Conservation (phyloP, 2,888 invertebrate species). For the Conchocele bisecta region DNA sequence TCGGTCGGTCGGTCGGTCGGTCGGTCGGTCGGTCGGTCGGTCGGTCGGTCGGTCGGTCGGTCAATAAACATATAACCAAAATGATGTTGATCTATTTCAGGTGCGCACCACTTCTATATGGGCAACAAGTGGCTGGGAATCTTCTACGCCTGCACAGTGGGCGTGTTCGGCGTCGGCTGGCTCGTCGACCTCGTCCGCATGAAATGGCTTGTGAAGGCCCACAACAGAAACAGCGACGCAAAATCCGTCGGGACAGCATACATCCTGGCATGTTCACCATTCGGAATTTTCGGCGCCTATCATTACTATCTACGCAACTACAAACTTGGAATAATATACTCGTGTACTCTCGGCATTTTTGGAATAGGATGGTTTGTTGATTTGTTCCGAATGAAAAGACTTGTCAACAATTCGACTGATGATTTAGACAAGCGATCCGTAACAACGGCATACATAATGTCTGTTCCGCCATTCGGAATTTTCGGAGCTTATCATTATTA, state of each 20-base stretch:
- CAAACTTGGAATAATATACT: slow-evolving; percentile 51
- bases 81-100: slow-evolving; percentile 34
- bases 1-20: too few species aligned
- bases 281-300: slow-evolving; percentile 55
- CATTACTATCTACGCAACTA: slow-evolving; percentile 54
- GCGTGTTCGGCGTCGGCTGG: slow-evolving; percentile 63
- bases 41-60: too few species aligned
- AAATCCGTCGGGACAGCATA: slow-evolving; percentile 53
- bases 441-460: slow-evolving; percentile 51
- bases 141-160: slow-evolving; percentile 61
- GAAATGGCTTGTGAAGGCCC: slow-evolving; percentile 49
- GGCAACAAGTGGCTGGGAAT: slow-evolving; percentile 58
- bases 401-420: slow-evolving; percentile 38
- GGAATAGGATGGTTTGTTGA: slow-evolving; percentile 60
- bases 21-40: too few species aligned
- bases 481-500: slow-evolving; percentile 58
- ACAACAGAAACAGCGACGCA: slow-evolving; percentile 39
- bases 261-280: slow-evolving; percentile 47
- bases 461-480: slow-evolving; percentile 54
- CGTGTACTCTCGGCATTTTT: slow-evolving; percentile 54
- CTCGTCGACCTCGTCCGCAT: slow-evolving; percentile 60
- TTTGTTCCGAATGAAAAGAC: slow-evolving; percentile 44
- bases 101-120: slow-evolving; percentile 60
- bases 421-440: slow-evolving; percentile 51
- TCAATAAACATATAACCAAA: too few species aligned